phyloP scores from a whole-genome alignment of 2,113 vertebrate species.

The Sylvietta virens region DNA sequence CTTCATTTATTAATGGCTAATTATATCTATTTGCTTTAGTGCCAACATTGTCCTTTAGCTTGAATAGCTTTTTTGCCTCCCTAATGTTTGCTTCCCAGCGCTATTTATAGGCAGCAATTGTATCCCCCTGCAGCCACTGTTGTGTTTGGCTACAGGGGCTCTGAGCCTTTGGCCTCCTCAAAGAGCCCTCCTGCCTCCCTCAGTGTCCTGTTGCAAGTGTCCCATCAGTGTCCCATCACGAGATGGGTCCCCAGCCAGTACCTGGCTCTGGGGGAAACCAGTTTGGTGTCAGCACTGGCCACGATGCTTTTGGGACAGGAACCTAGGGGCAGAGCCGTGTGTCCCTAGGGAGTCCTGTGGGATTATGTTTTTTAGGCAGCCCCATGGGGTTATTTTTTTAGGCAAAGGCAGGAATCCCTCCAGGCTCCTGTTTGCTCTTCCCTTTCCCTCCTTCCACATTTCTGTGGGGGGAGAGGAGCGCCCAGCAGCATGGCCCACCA shows the following conservation, averaged over 20 bases:
- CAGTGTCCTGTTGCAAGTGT: rapidly evolving
- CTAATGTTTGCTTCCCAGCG: neutral
- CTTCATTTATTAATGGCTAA: constrained; percentile 36
- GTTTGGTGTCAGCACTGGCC: neutral
- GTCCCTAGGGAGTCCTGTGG: neutral
- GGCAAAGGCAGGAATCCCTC: neutral
- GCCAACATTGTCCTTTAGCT: constrained; percentile 43
- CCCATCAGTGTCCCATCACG: neutral
- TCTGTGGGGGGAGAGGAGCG: rapidly evolving
- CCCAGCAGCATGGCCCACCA: neutral
- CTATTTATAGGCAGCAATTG: constrained; percentile 43
- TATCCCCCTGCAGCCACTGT: neutral
- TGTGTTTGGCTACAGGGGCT: neutral
- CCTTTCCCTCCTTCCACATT: neutral
- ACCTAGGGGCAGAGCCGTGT: rapidly evolving
- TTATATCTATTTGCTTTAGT: constrained; percentile 39
- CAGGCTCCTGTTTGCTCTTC: neutral
- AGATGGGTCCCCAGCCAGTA: rapidly evolving
- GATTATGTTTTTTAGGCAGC: neutral
- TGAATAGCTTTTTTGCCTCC: constrained; percentile 1
- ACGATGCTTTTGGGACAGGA: neutral
- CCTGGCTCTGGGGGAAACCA: neutral
- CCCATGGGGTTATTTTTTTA: neutral
- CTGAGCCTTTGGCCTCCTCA: neutral
- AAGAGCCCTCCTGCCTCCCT: neutral